Evolutionary conservation across 2,113 vertebrate genomes (phyloP), one percentile per base, ranked within the genome.

Genomic region (Synodontis membranacea): DNA sequence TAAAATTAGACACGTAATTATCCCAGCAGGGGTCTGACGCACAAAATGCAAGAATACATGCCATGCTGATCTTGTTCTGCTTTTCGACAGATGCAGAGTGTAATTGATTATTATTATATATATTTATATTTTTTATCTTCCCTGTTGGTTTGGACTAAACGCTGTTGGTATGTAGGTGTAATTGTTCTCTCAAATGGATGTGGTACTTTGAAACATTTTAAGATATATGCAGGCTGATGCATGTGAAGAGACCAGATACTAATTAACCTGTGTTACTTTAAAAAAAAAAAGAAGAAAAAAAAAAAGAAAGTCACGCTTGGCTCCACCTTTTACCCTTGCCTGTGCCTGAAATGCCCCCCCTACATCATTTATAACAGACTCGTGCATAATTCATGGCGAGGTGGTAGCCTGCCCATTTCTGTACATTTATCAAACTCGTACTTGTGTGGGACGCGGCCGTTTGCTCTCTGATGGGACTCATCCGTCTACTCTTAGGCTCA

Each of bases 341-440:
- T 66, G 37, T 66, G 46, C 60, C 72, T 9, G 44, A 82, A 54
- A 62, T 68, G 58, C 66, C 64, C 85, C 42, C n/a, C n/a, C 37
- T 80, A 79, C 60, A 84, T 88, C 50, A 72, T 87, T 78, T 86
- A 68, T 86, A 82, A 83, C 84, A 5, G 34, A 25, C 58, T 72
- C 82, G 76, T 90, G 79, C 74, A 89, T 90, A 60, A 90, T 90
- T 90, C 89, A 90, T 31, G 0, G 15, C 28, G 58, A 82, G 79
- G 72, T 81, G 83, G 87, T 83, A 46, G 56, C 86, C 56, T 86
- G 64, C 86, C 75, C 72, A 79, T 88, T 74, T 82, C 21, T 62
- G 9, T 87, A 75, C 81, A 75, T 90, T 87, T 84, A 87, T 89
- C 85, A 89, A 76, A 28, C 66, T 66, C 76, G 23, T 78, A 12